Base-by-base conservation (phyloP, 2,113 vertebrate species). In the Misgurnus anguillicaudatus region DNA sequence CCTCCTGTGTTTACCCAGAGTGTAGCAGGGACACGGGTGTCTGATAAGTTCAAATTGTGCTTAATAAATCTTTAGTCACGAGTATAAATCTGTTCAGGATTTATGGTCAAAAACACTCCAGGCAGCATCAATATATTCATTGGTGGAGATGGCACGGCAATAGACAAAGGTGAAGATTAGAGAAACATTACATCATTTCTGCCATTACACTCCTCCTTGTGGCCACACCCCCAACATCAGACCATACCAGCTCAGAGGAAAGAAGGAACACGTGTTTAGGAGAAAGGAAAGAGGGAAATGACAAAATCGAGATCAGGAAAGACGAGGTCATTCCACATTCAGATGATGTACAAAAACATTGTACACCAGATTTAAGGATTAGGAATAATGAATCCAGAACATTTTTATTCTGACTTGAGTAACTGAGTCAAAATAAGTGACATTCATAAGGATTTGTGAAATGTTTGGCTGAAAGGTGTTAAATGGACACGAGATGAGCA, bases 171-270 rank as follows among this genome's bases (percentile, higher is more conserved):
- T 65, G 31, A 74, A 45, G 51, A 39, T 45, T 48, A 77, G 57
- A 14, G 41, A 72, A 77, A 31, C 62, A 17, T 60, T 11, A 69
- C 66, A 41, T 75, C 3, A 67, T 45, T 39, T 24, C 19, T 83
- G 83, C 51, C 13, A 70, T 85, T 69, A 79, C 75, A 69, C 83
- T 73, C 55, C 78, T 78, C 60, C 41, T 62, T 77, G 81, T 77
- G 65, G 87, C 87, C 73, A 89, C 89, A 83, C 90, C 91, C 80
- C 69, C 79, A 70, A 82, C 87, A 84, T 91, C 88, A 89, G 85
- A 82, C 91, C 89, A 92, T 88, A 86, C 88, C 87, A 81, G 82
- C 82, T 68, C 82, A 89, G 84, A 39, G 72, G 39, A 75, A 70
- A 61, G 69, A 78, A 65, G 63, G 10, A 74, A 78, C 53, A 63